Evolutionary conservation across 2,797 vertebrate species (phyloP).

Genomic region (Catamblyrhynchus diadema): DNA sequence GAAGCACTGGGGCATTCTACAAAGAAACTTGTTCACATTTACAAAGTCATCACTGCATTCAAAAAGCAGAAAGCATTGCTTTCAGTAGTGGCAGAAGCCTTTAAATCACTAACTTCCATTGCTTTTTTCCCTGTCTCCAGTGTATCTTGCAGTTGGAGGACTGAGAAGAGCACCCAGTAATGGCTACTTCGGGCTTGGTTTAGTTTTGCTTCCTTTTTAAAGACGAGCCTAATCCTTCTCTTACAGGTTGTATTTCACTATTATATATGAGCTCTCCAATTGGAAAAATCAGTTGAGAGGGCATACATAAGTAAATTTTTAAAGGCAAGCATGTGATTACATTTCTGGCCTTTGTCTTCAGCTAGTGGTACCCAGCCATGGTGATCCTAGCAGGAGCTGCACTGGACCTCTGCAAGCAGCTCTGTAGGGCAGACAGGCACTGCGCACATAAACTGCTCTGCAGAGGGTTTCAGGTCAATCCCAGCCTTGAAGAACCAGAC

Average conservation of each 20-base stretch:
- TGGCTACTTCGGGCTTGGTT: not conserved
- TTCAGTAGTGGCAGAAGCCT: not conserved
- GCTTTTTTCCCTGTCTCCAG: not conserved
- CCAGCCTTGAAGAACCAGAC: not conserved
- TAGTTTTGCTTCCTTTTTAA: not conserved
- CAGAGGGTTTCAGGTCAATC: not conserved
- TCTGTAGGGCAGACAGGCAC: not conserved
- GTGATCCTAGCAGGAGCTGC: not conserved
- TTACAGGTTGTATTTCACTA: not conserved
- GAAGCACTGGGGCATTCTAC: not conserved
- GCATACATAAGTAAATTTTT: not conserved
- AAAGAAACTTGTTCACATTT: not conserved
- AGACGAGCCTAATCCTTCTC: not conserved
- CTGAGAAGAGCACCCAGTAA: not conserved
- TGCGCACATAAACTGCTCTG: not conserved
- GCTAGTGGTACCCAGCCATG: not conserved
- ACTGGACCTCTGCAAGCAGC: not conserved
- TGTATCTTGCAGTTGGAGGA: not conserved
- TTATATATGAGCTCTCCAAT: not conserved
- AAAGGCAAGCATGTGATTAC: not conserved
- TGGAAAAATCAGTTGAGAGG: not conserved
- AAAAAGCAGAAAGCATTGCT: not conserved
- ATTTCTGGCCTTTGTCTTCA: not conserved
- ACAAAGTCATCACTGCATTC: not conserved
- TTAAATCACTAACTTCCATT: not conserved